Evolutionary conservation across 2,888 invertebrate genomes (phyloP), one percentile per base, ranked within the genome.

Genomic region (Byasa hedistus): DNA sequence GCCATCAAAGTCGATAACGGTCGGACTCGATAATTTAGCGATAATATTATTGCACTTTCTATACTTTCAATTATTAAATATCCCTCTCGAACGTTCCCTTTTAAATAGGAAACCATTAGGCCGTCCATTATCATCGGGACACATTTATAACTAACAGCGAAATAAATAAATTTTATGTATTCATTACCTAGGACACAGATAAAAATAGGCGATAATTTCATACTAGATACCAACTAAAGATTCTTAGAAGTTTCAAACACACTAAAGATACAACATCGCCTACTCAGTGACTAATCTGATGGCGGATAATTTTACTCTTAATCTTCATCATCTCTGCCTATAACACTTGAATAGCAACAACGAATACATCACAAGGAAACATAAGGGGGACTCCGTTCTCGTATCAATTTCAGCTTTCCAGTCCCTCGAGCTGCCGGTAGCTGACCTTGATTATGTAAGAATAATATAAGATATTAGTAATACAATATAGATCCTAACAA

Each of bases 221-320:
- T 82, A 86, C 84, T 88, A 89, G 77, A 83, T 82, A 86, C 81
- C 39, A 90, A 90, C 89, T 88, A 90, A 88, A 90, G 86, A 89
- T 90, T 84, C 86, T 84, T 85, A 79, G 85, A 87, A 81, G 85
- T 82, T 86, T 84, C 82, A 83, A 85, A 86, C 87, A 89, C 79
- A 85, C 83, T 86, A 86, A 84, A 84, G 85, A 84, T 88, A 89
- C 84, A 89, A 89, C 86, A 88, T 88, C 82, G 84, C 83, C 89
- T 89, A 89, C 83, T 85, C 87, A 85, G 84, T 91, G 91, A 91
- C 91, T 91, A 91, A 90, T 89, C 89, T 90, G 89, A 84, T 85
- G 82, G 88, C 87, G 85, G 84, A 84, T 76, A 74, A 80, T 78
- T 80, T 81, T 82, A 84, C 83, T 83, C 82, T 77, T 84, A 85